Percentiles rank a stretch among this genome's conserved stretches.
phyloP scores from a whole-genome alignment of 2,888 invertebrate species.

The Eurois occulta region DNA sequence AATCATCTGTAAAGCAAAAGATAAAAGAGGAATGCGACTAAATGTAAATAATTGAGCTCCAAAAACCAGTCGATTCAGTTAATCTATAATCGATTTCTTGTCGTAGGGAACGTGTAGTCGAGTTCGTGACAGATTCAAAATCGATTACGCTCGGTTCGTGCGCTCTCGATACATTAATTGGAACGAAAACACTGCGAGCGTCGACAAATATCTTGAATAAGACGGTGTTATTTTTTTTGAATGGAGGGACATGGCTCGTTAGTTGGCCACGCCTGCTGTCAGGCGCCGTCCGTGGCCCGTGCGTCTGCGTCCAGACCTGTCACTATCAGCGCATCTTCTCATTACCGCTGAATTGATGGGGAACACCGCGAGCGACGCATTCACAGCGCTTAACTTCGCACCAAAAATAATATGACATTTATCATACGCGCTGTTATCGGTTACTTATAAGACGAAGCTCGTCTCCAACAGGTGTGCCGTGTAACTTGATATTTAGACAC shows the following conservation, averaged over 20 bases:
- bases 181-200: conserved; percentile 75
- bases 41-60: conserved; percentile 69
- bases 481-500: conserved; percentile 78
- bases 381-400: conserved; percentile 59
- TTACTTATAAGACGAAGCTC: conserved; percentile 55
- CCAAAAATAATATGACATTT: conserved; percentile 72
- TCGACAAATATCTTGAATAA: conserved; percentile 80
- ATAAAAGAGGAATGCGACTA: conserved; percentile 62
- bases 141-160: conserved; percentile 83
- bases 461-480: conserved; percentile 77
- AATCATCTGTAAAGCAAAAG: conserved; percentile 59
- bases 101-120: conserved; percentile 72
- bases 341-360: conserved; percentile 79
- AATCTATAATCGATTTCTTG: conserved; percentile 75
- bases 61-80: conserved; percentile 67
- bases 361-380: conserved; percentile 68
- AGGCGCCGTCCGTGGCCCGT: conserved; percentile 59
- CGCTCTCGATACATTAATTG: conserved; percentile 84
- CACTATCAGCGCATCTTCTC: conserved; percentile 80
- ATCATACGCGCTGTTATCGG: conserved; percentile 58
- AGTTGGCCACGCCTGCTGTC: conserved; percentile 73
- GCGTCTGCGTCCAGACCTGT: conserved; percentile 66
- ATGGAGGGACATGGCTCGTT: conserved; percentile 76
- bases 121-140: conserved; percentile 79
- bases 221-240: conserved; percentile 66